Conservation (phyloP, 35 echinoderm and acorn worm species). For the Apostichopus japonicus region DNA sequence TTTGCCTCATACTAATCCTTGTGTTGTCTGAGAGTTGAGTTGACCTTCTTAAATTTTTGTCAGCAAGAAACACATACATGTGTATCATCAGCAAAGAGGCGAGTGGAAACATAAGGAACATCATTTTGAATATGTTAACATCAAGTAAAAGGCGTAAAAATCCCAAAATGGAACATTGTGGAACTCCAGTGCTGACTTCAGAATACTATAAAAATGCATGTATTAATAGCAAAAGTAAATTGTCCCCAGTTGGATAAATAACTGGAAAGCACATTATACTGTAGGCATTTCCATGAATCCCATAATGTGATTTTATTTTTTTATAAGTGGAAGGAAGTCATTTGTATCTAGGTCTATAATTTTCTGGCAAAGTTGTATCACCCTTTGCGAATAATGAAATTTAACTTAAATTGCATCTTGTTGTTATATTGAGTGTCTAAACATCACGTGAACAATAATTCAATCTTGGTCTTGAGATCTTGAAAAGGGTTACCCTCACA, state of each 20-base stretch:
- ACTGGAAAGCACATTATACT: background rate
- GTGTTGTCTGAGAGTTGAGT: background rate
- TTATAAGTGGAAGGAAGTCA: too few species aligned
- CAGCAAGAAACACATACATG: background rate
- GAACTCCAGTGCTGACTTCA: constrained; percentile 4
- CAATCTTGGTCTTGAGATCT: too few species aligned
- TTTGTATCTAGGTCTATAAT: too few species aligned
- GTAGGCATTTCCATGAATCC: background rate
- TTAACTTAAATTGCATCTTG: too few species aligned
- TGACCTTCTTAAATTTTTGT: background rate
- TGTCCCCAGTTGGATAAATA: background rate
- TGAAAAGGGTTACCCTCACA: too few species aligned
- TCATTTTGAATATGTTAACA: background rate
- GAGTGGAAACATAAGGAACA: constrained; percentile 6
- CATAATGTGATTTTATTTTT: background rate
- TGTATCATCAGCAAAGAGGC: constrained; percentile 10
- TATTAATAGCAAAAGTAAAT: constrained; percentile 10
- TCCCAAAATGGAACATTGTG: background rate
- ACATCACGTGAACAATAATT: too few species aligned
- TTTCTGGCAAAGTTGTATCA: too few species aligned
- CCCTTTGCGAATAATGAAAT: too few species aligned
- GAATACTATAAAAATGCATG: background rate
- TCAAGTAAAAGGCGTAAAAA: background rate
- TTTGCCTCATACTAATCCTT: background rate
- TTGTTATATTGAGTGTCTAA: too few species aligned